phyloP scores from a whole-genome alignment of 2,113 vertebrate species.

The Deroptyus accipitrinus region DNA sequence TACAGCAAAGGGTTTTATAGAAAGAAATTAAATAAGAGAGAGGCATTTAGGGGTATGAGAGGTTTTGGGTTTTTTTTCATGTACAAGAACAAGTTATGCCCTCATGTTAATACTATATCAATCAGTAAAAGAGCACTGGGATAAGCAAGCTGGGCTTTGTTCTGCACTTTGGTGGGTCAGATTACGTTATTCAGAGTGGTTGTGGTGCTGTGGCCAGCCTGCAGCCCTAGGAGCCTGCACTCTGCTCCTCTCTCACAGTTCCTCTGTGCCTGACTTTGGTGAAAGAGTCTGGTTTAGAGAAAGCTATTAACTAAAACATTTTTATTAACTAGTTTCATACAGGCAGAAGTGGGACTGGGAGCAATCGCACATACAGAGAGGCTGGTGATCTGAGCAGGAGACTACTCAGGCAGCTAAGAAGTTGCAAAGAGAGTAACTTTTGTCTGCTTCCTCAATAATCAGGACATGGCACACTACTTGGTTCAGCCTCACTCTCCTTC shows the following conservation, averaged over 20 bases:
- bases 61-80: neutral
- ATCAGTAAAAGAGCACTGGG: neutral
- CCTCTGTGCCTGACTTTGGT: neutral
- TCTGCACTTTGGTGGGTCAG: neutral
- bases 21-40: constrained; percentile 46
- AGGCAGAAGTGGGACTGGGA: neutral
- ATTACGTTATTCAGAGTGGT: neutral
- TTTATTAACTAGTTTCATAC: neutral
- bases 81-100: neutral
- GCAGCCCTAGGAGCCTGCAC: neutral
- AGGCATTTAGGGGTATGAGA: neutral
- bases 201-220: neutral
- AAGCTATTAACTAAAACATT: neutral
- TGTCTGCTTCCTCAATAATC: neutral
- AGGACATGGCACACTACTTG: neutral
- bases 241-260: neutral
- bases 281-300: neutral
- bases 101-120: neutral
- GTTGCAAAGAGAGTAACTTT: neutral
- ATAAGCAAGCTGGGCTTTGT: constrained; percentile 9
- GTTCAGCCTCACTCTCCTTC: neutral
- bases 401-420: neutral
- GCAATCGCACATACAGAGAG: fast-evolving
- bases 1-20: constrained; percentile 27
- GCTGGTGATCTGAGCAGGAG: neutral